Percentiles rank a stretch among this genome's conserved stretches.
phyloP scores from a whole-genome alignment of 2,797 vertebrate genomes.

The Macroramphosus scolopax region DNA sequence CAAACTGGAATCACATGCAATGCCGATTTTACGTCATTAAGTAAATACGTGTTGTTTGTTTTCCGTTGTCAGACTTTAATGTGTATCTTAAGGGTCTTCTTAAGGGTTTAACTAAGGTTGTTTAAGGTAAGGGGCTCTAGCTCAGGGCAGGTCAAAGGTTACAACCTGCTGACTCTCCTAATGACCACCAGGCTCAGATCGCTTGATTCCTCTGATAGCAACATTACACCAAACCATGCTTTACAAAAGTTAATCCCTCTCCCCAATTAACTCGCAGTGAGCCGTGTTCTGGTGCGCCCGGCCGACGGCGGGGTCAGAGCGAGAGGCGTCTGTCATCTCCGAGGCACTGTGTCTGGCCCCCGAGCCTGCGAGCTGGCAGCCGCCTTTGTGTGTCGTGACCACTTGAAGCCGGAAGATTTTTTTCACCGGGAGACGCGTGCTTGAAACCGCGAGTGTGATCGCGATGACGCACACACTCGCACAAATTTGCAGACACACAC shows the following conservation, averaged over 20 bases:
- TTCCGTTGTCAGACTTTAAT: too few species aligned
- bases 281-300: constrained; percentile 19
- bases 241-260: constrained; percentile 16
- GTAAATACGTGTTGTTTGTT: too few species aligned
- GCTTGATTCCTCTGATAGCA: constrained; percentile 12
- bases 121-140: too few species aligned
- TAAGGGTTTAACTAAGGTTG: too few species aligned
- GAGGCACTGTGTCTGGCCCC: constrained; percentile 53
- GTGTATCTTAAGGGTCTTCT: too few species aligned
- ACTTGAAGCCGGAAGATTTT: constrained; percentile 59
- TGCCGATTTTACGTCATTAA: too few species aligned
- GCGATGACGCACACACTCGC: constrained; percentile 19
- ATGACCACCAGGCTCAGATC: constrained; percentile 14
- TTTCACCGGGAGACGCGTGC: constrained; percentile 51
- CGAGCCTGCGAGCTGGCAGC: constrained; percentile 56
- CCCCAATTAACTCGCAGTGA: constrained; percentile 29
- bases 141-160: constrained; percentile 4
- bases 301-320: constrained; percentile 35
- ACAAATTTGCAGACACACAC: not conserved
- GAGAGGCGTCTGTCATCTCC: constrained; percentile 56
- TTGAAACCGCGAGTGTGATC: constrained; percentile 40
- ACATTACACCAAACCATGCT: constrained; percentile 12
- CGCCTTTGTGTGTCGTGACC: constrained; percentile 65
- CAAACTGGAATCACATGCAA: too few species aligned
- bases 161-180: constrained; percentile 13